These are phyloP conservation scores for Dioctria rufipes DNA, from an alignment of 2,888 invertebrate species.

Conservation along the genomic window DNA sequence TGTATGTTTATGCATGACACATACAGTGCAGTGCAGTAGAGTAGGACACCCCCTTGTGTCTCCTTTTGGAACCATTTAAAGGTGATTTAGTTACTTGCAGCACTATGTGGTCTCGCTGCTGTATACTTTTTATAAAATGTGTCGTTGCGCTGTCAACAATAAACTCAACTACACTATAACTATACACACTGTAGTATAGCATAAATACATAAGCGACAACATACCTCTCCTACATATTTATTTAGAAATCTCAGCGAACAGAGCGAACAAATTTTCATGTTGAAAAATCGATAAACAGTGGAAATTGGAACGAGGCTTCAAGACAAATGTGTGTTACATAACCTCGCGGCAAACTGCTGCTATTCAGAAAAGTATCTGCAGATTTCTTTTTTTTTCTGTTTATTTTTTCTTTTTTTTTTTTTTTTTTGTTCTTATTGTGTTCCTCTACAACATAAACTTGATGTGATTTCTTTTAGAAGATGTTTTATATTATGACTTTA, in stretches of 20 bases:
- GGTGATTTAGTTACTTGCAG: conserved; percentile 9
- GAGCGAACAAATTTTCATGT: conserved; percentile 11
- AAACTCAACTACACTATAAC: no score
- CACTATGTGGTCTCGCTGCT: not conserved
- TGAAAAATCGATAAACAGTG: conserved; percentile 16
- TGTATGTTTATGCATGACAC: not conserved
- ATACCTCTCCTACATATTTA: not conserved
- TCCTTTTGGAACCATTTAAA: conserved; percentile 1
- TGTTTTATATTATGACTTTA: not conserved
- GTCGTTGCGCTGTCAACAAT: not conserved
- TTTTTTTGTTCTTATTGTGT: no score
- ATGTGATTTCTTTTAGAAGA: not conserved
- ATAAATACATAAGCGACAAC: no score
- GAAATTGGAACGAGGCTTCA: conserved; percentile 16
- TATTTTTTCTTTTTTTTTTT: no score
- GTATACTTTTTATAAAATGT: not conserved
- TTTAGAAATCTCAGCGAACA: not conserved
- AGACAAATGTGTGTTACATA: conserved; percentile 20
- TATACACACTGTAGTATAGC: no score
- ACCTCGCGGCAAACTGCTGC: conserved; percentile 14
- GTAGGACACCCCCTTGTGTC: not conserved
- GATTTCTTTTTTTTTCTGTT: not conserved
- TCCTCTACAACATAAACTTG: no score
- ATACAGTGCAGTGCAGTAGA: not conserved
- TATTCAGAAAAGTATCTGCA: not conserved